phyloP scores from a whole-genome alignment of 2,113 vertebrate species.

The Urocynchramus pylzowi region DNA sequence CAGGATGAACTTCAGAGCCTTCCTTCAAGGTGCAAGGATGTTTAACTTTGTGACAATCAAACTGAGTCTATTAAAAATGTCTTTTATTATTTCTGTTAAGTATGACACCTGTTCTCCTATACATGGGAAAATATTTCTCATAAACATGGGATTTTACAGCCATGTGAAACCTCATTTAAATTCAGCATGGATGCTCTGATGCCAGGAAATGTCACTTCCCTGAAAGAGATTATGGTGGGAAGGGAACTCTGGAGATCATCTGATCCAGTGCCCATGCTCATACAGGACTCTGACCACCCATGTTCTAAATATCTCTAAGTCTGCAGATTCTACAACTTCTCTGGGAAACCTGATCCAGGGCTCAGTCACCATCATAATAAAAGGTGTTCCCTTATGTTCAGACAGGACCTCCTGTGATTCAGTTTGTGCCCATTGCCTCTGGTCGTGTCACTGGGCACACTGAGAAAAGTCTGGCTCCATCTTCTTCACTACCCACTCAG shows the following conservation, averaged over 20 bases:
- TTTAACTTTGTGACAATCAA: neutral
- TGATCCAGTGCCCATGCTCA: fast-evolving
- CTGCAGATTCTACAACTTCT: neutral
- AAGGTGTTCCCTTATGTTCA: neutral
- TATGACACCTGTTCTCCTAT: neutral
- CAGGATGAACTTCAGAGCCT: neutral
- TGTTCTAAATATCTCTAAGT: neutral
- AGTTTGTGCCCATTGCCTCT: neutral
- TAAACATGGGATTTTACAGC: neutral
- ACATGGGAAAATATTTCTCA: neutral
- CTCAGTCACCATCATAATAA: neutral
- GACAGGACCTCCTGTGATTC: neutral
- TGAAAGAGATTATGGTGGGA: neutral
- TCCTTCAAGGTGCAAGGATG: neutral
- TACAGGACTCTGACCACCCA: neutral
- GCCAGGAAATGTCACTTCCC: neutral
- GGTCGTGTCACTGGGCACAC: neutral
- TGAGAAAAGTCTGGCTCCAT: neutral
- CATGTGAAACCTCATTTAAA: neutral
- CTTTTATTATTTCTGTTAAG: neutral
- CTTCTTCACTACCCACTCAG: neutral
- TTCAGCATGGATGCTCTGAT: neutral
- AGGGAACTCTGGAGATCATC: neutral
- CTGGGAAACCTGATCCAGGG: neutral
- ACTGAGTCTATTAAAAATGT: neutral